Base-by-base conservation (phyloP, 2,888 invertebrate genomes). In the Ichneumon xanthorius region DNA sequence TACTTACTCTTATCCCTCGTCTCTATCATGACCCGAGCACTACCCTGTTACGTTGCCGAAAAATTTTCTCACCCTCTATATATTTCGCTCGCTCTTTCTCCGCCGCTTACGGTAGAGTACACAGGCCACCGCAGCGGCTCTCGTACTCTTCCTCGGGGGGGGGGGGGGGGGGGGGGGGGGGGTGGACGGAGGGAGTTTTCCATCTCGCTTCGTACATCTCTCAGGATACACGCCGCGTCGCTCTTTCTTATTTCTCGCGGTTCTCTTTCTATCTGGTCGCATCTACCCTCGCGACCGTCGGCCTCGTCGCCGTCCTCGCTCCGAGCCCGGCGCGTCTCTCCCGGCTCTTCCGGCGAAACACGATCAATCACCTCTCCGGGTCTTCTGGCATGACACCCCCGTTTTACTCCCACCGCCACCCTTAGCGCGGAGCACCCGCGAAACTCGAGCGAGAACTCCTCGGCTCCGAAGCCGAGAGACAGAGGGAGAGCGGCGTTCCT, bases 331-430 rank as follows among this genome's bases (percentile, higher is more conserved):
- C 79, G 82, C 84, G 80, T 86, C 80, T 86, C 86, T 83, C 83
- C 85, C 88, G 86, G 87, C 90, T 93, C 92, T 93, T 93, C 93
- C 93, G 93, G 92, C 91, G 91, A 92, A 93, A 94, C 92, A 94
- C 93, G 89, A 94, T 94, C 94, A 94, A 94, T 94, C 94, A 94
- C 93, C 92, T 91, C 92, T 92, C 92, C 92, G 92, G 89, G 91
- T 89, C 89, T 84, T 91, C 90, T 90, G 90, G 91, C 92, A 89
- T 92, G 93, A 93, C 93, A 93, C 92, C 92, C 92, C 88, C 92
- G 53, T 92, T 91, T 88, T 89, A 89, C 92, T 90, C 91, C 91
- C 91, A 90, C 91, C 85, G 85, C 90, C 91, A 91, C 91, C 92
- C 92, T 90, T 89, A 82, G 87, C 84, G 77, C 71, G 75, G 45